A percentile compares a stretch with the other conserved stretches of the same genome.
These are phyloP conservation scores for Siderastrea radians DNA, from an alignment of 92 coral and sea anemone genomes.

Conservation along the genomic window DNA sequence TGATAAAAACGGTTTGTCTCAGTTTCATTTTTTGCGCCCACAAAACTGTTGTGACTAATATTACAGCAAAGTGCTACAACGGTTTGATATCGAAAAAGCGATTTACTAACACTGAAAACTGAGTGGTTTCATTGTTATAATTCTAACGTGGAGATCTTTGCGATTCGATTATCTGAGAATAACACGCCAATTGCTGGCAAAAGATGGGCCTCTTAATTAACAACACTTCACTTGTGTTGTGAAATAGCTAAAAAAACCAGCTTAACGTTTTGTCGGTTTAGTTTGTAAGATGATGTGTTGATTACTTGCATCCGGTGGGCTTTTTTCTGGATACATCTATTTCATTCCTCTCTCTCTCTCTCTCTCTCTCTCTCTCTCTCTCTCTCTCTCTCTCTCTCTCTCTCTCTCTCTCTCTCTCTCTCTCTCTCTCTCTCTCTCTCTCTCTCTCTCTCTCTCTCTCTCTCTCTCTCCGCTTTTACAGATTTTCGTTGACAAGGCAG, in stretches of 20 bases:
- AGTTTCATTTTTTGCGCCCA: too few species aligned
- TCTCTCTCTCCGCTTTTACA: constrained; percentile 6
- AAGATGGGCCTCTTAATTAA: not conserved
- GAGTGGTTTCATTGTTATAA: too few species aligned
- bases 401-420: not conserved
- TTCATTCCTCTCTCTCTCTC: not conserved
- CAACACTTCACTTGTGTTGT: not conserved
- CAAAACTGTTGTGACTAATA: too few species aligned
- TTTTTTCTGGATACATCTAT: not conserved
- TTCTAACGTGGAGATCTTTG: too few species aligned
- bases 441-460: not conserved
- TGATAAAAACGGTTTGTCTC: too few species aligned
- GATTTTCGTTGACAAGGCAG: constrained; percentile 97
- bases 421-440: not conserved
- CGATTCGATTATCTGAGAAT: not conserved
- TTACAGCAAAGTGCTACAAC: too few species aligned
- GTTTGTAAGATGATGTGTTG: not conserved
- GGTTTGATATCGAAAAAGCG: not conserved
- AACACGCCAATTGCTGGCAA: not conserved
- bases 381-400: not conserved
- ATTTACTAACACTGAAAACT: too few species aligned
- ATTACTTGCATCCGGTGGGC: not conserved
- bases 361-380: not conserved
- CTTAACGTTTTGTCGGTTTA: not conserved
- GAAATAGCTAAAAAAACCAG: not conserved